phyloP scores from a whole-genome alignment of 2,113 vertebrate genomes.

The Argyrosomus japonicus region DNA sequence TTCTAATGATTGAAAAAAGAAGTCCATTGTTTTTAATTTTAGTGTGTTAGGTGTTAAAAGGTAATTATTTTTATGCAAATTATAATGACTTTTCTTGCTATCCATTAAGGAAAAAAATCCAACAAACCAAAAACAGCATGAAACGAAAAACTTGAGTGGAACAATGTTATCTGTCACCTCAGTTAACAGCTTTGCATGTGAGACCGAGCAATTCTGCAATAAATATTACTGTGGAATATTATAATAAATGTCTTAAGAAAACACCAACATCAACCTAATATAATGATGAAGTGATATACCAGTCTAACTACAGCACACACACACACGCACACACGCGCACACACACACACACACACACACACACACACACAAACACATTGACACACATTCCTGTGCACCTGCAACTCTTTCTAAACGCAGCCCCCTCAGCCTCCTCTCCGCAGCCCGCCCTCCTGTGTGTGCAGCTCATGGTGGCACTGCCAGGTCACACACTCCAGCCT shows the following conservation, averaged over 20 bases:
- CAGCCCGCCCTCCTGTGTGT: slow-evolving; percentile 36
- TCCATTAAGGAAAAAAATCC: neutral
- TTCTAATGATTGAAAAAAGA: neutral
- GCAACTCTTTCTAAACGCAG: slow-evolving; percentile 55
- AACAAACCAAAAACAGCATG: neutral
- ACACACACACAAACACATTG: neutral
- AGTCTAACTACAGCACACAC: neutral
- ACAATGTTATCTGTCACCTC: neutral
- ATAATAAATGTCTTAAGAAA: neutral
- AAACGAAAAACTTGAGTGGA: neutral
- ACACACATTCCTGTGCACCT: slow-evolving; percentile 53
- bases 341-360: neutral
- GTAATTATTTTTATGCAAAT: slow-evolving; percentile 1
- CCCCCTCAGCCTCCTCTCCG: slow-evolving; percentile 8
- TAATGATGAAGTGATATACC: slow-evolving; percentile 9
- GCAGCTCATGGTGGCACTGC: slow-evolving; percentile 59
- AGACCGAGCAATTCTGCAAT: neutral
- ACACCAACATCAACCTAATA: neutral
- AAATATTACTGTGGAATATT: neutral
- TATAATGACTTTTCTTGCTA: neutral
- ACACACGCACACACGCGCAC: neutral
- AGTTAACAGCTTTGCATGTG: neutral
- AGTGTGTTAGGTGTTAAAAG: neutral
- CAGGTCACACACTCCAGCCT: slow-evolving; percentile 78
- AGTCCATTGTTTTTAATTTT: neutral